Conservation (phyloP, 2,113 vertebrate genomes). For the Tetraodon nigroviridis region DNA sequence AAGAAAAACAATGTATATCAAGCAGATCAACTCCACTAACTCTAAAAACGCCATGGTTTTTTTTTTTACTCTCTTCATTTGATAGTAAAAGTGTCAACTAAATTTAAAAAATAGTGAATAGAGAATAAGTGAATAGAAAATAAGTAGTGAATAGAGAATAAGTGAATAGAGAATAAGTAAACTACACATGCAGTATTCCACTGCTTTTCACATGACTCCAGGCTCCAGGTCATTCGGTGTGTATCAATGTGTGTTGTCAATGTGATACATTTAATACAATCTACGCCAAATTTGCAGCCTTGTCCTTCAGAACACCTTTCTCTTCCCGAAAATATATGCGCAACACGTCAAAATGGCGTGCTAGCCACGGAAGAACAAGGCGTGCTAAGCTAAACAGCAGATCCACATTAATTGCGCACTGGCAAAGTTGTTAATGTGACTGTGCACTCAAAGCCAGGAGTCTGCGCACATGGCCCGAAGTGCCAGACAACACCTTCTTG, state of each 20-base stretch:
- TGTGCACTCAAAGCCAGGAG: constrained; percentile 67
- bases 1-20: neutral
- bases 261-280: too few relatives aligned
- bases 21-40: neutral
- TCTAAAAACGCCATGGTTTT: too few relatives aligned
- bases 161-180: neutral
- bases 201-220: too few relatives aligned
- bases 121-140: neutral
- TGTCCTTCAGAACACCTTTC: constrained; percentile 1
- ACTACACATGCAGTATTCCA: too few relatives aligned
- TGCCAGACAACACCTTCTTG: constrained; percentile 80
- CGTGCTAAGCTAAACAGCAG: constrained; percentile 49
- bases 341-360: constrained; percentile 33
- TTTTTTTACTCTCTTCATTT: neutral
- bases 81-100: neutral
- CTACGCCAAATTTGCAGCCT: too few relatives aligned
- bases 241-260: too few relatives aligned
- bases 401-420: constrained; percentile 71
- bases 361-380: constrained; percentile 26
- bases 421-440: constrained; percentile 73
- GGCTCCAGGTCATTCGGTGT: too few relatives aligned
- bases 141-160: too few relatives aligned
- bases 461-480: constrained; percentile 71
- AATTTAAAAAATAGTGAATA: neutral
- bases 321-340: constrained; percentile 18